Evolutionary conservation across 2,888 invertebrate genomes (phyloP).

Genomic region (Aphelenchoides bicaudatus): DNA sequence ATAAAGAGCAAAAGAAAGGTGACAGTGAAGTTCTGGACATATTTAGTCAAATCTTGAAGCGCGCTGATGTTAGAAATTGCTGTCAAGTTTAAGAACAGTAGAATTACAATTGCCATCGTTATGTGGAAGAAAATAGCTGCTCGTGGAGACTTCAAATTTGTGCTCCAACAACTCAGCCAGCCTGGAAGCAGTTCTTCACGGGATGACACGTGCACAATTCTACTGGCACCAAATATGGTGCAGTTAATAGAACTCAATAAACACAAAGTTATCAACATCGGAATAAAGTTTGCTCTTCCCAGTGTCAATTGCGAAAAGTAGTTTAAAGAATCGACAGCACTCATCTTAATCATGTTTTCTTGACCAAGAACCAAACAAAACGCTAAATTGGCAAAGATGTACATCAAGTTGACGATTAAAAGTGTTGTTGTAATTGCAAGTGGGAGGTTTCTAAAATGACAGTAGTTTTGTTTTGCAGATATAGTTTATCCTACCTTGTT

Average conservation of each 20-base stretch:
- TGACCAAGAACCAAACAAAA: constrained; percentile 7
- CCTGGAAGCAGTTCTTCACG: not conserved
- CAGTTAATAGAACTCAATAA: not conserved
- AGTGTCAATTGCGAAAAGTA: constrained; percentile 7
- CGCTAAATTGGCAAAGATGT: not conserved
- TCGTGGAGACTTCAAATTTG: too few species aligned
- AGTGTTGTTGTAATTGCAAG: not conserved
- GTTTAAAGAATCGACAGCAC: not conserved
- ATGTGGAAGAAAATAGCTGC: too few species aligned
- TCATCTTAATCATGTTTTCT: not conserved
- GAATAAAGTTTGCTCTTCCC: not conserved
- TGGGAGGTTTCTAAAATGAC: constrained; percentile 9
- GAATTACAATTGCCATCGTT: too few species aligned
- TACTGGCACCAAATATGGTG: constrained; percentile 4
- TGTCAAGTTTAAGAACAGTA: too few species aligned
- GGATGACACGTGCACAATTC: not conserved
- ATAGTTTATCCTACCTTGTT: not conserved
- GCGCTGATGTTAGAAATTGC: too few species aligned
- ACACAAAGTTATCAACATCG: not conserved
- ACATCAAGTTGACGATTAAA: not conserved
- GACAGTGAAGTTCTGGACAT: too few species aligned
- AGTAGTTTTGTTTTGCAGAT: not conserved
- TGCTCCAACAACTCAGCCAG: not conserved
- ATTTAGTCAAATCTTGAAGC: too few species aligned
- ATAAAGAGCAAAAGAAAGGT: too few species aligned